Percentiles rank a stretch among this genome's conserved stretches.
phyloP scores from a whole-genome alignment of 2,797 vertebrate species.

The Acanthurus lineatus region DNA sequence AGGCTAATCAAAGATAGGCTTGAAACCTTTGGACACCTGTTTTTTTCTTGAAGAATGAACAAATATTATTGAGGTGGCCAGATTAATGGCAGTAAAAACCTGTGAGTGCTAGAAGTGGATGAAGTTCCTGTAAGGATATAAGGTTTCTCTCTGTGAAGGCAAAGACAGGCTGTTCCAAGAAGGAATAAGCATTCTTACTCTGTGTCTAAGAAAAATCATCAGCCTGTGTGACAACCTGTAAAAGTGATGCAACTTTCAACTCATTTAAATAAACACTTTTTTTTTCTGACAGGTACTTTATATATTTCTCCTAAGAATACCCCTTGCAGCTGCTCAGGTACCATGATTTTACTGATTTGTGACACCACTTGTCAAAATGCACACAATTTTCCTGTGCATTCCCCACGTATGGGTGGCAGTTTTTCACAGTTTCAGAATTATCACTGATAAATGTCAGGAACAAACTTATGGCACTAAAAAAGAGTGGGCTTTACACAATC shows the following conservation, averaged over 20 bases:
- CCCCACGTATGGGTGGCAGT: background rate
- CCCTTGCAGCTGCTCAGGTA: background rate
- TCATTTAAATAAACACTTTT: constrained; percentile 11
- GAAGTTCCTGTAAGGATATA: background rate
- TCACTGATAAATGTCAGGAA: background rate
- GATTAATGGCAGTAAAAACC: constrained; percentile 5
- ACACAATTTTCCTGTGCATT: background rate
- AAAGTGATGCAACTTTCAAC: background rate
- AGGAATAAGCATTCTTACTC: background rate
- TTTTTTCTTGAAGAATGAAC: constrained; percentile 9
- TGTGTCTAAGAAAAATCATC: background rate
- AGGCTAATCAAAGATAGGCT: background rate
- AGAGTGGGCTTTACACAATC: background rate
- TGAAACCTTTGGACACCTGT: background rate
- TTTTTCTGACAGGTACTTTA: constrained; percentile 9
- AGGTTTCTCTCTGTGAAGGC: background rate
- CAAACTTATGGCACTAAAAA: background rate
- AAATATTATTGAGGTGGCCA: background rate
- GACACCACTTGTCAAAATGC: constrained; percentile 24
- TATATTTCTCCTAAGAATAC: background rate
- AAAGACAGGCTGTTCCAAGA: background rate
- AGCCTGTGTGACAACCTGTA: background rate
- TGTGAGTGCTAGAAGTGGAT: background rate
- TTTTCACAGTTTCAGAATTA: constrained; percentile 6
- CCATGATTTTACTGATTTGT: constrained; percentile 2